Conservation (phyloP, 1,140 invertebrate species). For the Nephotettix cincticeps region DNA sequence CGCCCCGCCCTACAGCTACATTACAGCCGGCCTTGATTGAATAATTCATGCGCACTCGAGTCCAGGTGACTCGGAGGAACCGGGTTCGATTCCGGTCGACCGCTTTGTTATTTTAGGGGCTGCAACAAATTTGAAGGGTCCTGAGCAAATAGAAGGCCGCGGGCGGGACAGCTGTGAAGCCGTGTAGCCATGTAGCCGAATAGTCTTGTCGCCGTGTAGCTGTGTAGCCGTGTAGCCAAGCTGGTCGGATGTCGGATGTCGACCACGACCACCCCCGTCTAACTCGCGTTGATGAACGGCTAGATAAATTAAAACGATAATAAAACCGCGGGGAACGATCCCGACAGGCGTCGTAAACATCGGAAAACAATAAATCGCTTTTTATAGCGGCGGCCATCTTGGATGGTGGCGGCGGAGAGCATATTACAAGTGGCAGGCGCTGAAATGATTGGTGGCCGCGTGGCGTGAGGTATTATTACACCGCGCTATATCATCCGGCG, state of each 20-base stretch:
- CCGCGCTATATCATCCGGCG: neutral
- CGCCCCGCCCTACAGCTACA: neutral
- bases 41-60: neutral
- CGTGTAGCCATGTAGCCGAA: neutral
- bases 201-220: neutral
- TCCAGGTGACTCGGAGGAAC: conserved; percentile 13
- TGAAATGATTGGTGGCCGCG: conserved; percentile 21
- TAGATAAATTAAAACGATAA: conserved; percentile 33
- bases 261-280: neutral
- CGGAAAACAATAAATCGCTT: conserved; percentile 32
- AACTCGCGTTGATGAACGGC: conserved; percentile 25
- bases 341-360: conserved; percentile 31
- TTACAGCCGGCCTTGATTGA: neutral
- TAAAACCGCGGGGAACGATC: conserved; percentile 30
- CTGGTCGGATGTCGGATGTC: neutral
- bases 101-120: conserved; percentile 27
- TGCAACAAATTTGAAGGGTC: conserved; percentile 25
- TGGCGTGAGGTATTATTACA: conserved; percentile 19
- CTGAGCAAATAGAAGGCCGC: conserved; percentile 16
- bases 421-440: conserved; percentile 13
- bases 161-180: conserved; percentile 24
- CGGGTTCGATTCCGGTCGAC: neutral
- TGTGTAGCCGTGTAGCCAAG: no score
- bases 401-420: neutral
- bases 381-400: conserved; percentile 29